Base-by-base conservation (phyloP, 1,140 invertebrate species). In the Caenorhabditis latens region DNA sequence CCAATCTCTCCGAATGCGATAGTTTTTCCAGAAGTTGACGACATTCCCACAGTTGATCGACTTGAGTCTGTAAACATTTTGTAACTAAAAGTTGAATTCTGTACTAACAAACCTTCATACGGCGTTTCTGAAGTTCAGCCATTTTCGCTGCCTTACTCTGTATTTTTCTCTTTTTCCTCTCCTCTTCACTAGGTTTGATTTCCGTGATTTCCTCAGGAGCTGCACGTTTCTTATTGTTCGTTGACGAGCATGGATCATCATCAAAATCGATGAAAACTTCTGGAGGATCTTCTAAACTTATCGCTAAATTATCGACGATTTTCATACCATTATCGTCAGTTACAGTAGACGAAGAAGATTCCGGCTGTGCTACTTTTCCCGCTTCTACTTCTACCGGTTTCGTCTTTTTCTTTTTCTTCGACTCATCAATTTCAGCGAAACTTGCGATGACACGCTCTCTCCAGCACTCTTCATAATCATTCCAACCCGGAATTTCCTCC, bases 11-110 rank as follows among this genome's bases (percentile, higher is more conserved):
- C 4, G 71, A 21, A 13, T 4, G 2, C 0, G 8, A 21, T 46
- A 79, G 24, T 8, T 21, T 24, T 11, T 50, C n/a, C 46, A 79
- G 53, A 24, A 79, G 43, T 53, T 79, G 71, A 7, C 40, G 71
- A 11, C 16, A n/a, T 14, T 50, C n/a, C 40, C 43, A 50, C 9
- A 79, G n/a, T 9, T 32, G n/a, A 53, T 79, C 71, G n/a, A 46
- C n/a, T 79, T 79, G 71, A 32, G 21, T 79, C 71, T 79, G 71
- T 46, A 79, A 79, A 79, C 1, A 32, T 71, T 14, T 32, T n/a
- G 4, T 32, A 32, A 32, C 32, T 32, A 58, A 19, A 6, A 6
- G 11, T n/a, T 14, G n/a, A 58, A 5, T 14, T 58, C n/a, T 19
- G 2, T 14, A 19, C 19, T 14, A n/a, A 5, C 6, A 58, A 19